Conservation (phyloP, 2,888 invertebrate genomes). For the Meteorus colon region DNA sequence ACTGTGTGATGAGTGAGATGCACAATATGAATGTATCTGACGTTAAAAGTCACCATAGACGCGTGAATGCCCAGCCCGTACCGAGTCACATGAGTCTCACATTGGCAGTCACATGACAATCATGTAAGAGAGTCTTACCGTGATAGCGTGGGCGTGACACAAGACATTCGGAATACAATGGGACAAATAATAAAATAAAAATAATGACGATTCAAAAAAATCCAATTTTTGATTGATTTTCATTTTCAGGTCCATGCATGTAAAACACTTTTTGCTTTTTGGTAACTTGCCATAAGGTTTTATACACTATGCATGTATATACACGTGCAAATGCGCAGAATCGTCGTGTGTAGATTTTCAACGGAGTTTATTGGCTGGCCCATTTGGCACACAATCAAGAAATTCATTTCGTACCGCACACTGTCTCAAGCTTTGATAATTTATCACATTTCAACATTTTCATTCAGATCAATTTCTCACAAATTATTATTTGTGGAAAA, state of each 20-base stretch:
- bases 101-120: slow-evolving; percentile 72
- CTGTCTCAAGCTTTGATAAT: slow-evolving; percentile 46
- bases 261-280: slow-evolving; percentile 16
- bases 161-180: slow-evolving; percentile 28
- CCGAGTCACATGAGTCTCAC: slow-evolving; percentile 71
- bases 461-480: slow-evolving; percentile 13
- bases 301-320: slow-evolving; percentile 19
- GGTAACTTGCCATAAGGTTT: slow-evolving; percentile 31
- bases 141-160: slow-evolving; percentile 68
- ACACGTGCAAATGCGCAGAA: slow-evolving; percentile 35
- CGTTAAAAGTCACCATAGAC: background rate
- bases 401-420: slow-evolving; percentile 46
- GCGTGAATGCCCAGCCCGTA: slow-evolving; percentile 57
- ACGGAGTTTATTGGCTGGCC: slow-evolving; percentile 51
- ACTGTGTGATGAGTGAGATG: slow-evolving; percentile 9
- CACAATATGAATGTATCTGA: background rate
- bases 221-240: background rate
- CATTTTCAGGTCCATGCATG: background rate
- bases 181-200: background rate
- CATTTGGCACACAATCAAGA: slow-evolving; percentile 60
- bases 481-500: slow-evolving; percentile 9
- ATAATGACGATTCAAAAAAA: background rate
- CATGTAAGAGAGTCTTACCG: slow-evolving; percentile 64
- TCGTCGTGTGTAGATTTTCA: slow-evolving; percentile 33
- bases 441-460: slow-evolving; percentile 29